Conservation (phyloP, 2,113 vertebrate genomes). For the Amblyopsis rosae region DNA sequence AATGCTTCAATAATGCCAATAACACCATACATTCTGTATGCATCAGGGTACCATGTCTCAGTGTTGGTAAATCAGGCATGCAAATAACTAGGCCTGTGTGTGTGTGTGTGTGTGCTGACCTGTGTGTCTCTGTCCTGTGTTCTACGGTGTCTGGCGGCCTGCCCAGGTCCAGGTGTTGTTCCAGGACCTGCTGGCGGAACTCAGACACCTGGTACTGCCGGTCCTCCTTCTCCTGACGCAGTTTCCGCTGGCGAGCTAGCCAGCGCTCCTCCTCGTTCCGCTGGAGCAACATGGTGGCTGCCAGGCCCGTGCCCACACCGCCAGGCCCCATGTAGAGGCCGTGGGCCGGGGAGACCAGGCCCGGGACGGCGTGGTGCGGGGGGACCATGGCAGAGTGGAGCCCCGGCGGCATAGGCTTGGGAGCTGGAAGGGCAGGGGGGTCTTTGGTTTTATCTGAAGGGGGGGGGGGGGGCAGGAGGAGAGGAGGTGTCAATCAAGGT, state of each 20-base stretch:
- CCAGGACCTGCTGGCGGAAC: conserved; percentile 95
- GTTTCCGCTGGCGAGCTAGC: conserved; percentile 91
- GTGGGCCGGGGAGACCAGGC: conserved; percentile 84
- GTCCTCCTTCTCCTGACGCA: conserved; percentile 97
- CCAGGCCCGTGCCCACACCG: conserved; percentile 64
- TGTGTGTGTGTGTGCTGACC: conserved; percentile 70
- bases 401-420: conserved; percentile 86
- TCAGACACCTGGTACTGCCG: conserved; percentile 96
- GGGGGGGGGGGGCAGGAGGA: background rate
- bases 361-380: conserved; percentile 83
- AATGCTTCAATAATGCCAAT: background rate
- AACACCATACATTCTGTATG: too few relatives aligned
- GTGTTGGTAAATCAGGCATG: background rate
- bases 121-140: conserved; percentile 83
- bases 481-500: too few relatives aligned
- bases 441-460: conserved; percentile 94
- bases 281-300: conserved; percentile 86
- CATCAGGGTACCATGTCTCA: background rate
- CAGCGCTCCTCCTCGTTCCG: conserved; percentile 97
- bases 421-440: conserved; percentile 73
- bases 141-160: conserved; percentile 79
- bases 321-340: conserved; percentile 83
- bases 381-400: conserved; percentile 79
- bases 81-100: background rate
- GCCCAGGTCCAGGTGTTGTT: conserved; percentile 94